These are phyloP conservation scores for Syngnathus typhle DNA, from an alignment of 2,113 vertebrate genomes.

Conservation along the genomic window DNA sequence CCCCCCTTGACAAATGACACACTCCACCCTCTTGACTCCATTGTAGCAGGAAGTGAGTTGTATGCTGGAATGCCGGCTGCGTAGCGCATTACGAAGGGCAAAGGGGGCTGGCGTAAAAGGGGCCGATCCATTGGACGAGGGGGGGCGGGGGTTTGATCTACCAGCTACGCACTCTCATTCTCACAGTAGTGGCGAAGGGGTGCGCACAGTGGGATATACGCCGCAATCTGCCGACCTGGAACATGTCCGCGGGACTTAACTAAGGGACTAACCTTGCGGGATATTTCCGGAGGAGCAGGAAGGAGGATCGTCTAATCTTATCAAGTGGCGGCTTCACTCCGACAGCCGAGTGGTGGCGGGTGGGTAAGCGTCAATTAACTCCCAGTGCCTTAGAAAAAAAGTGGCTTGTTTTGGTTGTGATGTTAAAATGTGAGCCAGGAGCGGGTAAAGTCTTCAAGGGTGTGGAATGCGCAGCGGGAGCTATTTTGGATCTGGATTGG, in stretches of 20 bases:
- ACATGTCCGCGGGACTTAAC: slow-evolving; percentile 16
- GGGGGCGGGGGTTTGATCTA: slow-evolving; percentile 27
- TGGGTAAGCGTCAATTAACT: slow-evolving; percentile 1
- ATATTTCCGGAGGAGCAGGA: slow-evolving; percentile 23
- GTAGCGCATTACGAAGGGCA: slow-evolving; percentile 31
- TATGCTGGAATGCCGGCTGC: slow-evolving; percentile 63
- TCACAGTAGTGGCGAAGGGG: slow-evolving; percentile 21
- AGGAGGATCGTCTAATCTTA: slow-evolving; percentile 23
- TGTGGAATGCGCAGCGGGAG: slow-evolving; percentile 47
- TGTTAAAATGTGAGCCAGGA: slow-evolving; percentile 29
- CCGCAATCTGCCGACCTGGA: slow-evolving; percentile 27
- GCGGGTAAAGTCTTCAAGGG: slow-evolving; percentile 31
- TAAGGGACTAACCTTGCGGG: slow-evolving; percentile 32
- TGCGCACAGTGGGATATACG: slow-evolving; percentile 39
- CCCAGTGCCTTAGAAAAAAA: not conserved
- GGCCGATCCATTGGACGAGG: slow-evolving; percentile 51
- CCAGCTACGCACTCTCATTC: slow-evolving; percentile 43
- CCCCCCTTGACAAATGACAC: slow-evolving; percentile 14
- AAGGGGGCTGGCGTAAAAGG: slow-evolving; percentile 25
- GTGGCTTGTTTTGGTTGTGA: slow-evolving; percentile 23
- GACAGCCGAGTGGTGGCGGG: slow-evolving; percentile 16
- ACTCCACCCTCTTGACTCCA: slow-evolving; percentile 13
- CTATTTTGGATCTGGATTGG: slow-evolving; percentile 54
- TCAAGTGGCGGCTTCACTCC: slow-evolving; percentile 32
- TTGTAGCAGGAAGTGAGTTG: slow-evolving; percentile 64